These are phyloP conservation scores for Drosophila basisetae DNA, from an alignment of 2,888 invertebrate species.

Conservation along the genomic window DNA sequence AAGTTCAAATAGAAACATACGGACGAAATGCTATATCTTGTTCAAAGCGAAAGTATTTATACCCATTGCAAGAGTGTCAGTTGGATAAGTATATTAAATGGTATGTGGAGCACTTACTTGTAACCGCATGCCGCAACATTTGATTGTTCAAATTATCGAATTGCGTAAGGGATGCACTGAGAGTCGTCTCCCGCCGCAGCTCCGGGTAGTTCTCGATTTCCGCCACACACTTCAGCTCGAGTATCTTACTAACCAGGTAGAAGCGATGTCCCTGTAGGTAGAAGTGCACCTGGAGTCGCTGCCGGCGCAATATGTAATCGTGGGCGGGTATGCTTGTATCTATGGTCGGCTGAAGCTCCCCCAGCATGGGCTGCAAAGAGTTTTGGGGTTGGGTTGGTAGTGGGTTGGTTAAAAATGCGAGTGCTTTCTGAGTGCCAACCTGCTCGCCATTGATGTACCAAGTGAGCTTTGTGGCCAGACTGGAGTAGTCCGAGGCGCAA, in stretches of 20 bases:
- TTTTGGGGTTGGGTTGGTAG: neutral
- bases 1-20: neutral
- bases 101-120: constrained; percentile 59
- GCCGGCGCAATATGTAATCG: constrained; percentile 83
- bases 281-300: constrained; percentile 84
- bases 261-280: constrained; percentile 84
- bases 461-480: constrained; percentile 84
- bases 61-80: neutral
- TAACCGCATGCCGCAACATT: constrained; percentile 83
- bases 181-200: constrained; percentile 81
- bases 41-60: neutral
- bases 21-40: neutral
- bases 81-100: neutral
- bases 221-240: constrained; percentile 85
- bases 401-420: neutral
- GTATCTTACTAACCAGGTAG: constrained; percentile 79
- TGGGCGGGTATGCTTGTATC: constrained; percentile 84
- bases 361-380: constrained; percentile 78
- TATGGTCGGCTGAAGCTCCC: constrained; percentile 83
- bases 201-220: constrained; percentile 85
- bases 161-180: constrained; percentile 82
- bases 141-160: constrained; percentile 85
- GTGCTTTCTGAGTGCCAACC: constrained; percentile 67
- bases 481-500: constrained; percentile 85
- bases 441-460: constrained; percentile 85